A percentile compares a stretch with the other conserved stretches of the same genome.
Conservation (phyloP, 2,888 invertebrate species). For the Pediacus dermestoides region DNA sequence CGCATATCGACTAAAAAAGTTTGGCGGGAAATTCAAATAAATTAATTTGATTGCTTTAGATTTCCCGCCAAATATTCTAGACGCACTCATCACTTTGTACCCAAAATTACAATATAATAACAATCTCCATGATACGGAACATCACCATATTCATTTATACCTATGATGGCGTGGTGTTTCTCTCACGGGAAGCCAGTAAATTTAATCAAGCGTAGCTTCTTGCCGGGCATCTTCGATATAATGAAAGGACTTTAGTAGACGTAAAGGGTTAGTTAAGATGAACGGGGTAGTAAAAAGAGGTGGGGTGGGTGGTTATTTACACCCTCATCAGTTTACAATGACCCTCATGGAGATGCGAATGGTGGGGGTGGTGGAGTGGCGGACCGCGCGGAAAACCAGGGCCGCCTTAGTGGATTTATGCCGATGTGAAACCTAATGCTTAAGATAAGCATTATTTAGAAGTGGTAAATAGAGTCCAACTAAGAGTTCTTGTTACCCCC, state of each 20-base stretch:
- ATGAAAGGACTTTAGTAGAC: constrained; percentile 46
- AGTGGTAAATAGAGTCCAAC: no score
- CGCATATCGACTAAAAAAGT: no score
- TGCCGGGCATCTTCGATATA: constrained; percentile 44
- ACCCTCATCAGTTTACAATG: constrained; percentile 68
- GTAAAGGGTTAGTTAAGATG: constrained; percentile 46
- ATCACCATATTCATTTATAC: constrained; percentile 28
- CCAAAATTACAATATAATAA: constrained; percentile 30
- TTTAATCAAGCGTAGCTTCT: constrained; percentile 31
- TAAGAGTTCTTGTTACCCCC: no score
- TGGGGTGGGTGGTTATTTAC: constrained; percentile 55
- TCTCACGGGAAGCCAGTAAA: constrained; percentile 33
- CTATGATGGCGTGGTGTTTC: constrained; percentile 28
- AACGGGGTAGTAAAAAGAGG: constrained; percentile 41
- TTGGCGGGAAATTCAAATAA: constrained; percentile 1
- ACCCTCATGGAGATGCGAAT: constrained; percentile 47
- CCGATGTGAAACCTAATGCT: constrained; percentile 44
- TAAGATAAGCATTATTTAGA: constrained; percentile 29
- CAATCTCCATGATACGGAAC: constrained; percentile 25
- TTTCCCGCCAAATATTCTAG: neutral
- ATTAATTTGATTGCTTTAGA: no score
- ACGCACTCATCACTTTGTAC: constrained; percentile 20
- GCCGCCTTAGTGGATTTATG: constrained; percentile 39
- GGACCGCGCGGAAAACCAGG: constrained; percentile 30
- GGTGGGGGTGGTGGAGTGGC: constrained; percentile 18